phyloP scores from a whole-genome alignment of 2,888 invertebrate genomes.

The Orthosia cruda region DNA sequence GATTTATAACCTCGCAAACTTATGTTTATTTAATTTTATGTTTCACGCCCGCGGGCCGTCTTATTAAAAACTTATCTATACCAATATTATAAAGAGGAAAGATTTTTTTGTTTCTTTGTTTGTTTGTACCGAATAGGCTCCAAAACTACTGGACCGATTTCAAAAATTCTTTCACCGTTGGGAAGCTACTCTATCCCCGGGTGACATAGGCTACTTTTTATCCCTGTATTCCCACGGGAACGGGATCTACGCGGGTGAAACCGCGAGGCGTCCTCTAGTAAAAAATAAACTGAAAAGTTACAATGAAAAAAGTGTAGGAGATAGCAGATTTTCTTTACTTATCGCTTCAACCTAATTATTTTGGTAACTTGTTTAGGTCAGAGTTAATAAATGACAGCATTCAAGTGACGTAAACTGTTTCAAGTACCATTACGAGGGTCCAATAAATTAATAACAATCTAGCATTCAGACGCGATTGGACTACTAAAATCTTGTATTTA shows the following conservation, averaged over 20 bases:
- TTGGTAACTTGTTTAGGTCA: neutral
- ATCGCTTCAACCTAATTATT: neutral
- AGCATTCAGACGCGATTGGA: conserved; percentile 58
- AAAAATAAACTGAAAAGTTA: neutral
- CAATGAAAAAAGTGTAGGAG: neutral
- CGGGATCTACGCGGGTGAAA: no score
- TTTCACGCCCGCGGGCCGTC: no score
- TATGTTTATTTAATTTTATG: neutral
- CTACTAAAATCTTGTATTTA: conserved; percentile 63
- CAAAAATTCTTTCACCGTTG: no score
- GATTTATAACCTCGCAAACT: neutral
- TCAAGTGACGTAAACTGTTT: conserved; percentile 11
- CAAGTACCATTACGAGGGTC: conserved; percentile 66
- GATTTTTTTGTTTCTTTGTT: no score
- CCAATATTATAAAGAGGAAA: no score
- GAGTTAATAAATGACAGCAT: conserved; percentile 21
- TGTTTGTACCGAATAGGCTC: no score
- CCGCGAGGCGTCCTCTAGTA: no score
- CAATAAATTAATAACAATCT: conserved; percentile 70
- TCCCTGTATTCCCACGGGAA: no score
- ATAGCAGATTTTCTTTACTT: neutral
- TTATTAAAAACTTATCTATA: neutral
- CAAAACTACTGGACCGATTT: no score
- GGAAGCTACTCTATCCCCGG: no score
- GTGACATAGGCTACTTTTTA: no score